Evolutionary conservation across 2,113 vertebrate species (phyloP).

Genomic region (Labeo rohita): DNA sequence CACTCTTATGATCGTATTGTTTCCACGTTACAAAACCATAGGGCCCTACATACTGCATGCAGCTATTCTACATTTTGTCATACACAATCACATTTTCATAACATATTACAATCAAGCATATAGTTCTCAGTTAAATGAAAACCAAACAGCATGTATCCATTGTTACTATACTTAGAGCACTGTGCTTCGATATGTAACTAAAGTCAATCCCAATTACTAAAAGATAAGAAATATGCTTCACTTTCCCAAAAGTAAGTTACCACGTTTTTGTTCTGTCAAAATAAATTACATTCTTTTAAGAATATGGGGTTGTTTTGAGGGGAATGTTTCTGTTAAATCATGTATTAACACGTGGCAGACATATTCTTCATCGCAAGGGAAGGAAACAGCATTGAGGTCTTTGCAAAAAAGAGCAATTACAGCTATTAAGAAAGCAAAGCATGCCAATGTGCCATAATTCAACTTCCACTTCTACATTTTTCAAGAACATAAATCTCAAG

Average conservation of each 20-base stretch:
- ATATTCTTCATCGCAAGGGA: conserved; percentile 55
- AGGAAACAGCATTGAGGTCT: conserved; percentile 54
- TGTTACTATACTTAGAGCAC: conserved; percentile 20
- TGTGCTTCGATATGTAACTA: conserved; percentile 22
- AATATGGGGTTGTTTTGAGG: conserved; percentile 43
- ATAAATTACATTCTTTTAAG: conserved; percentile 50
- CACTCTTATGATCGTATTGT: neutral
- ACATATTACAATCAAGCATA: conserved; percentile 10
- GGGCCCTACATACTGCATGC: neutral
- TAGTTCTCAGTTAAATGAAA: conserved; percentile 9
- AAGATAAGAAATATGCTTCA: conserved; percentile 51
- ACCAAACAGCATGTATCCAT: conserved; percentile 29
- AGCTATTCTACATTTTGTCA: neutral
- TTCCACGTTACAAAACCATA: neutral
- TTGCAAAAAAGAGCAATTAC: conserved; percentile 59
- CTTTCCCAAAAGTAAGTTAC: conserved; percentile 49
- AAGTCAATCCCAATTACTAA: conserved; percentile 34
- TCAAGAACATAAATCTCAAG: conserved; percentile 60
- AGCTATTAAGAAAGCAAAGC: conserved; percentile 62
- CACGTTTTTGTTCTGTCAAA: conserved; percentile 45
- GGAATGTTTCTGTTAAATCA: conserved; percentile 58
- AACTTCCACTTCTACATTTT: conserved; percentile 59
- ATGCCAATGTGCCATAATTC: conserved; percentile 62
- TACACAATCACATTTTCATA: conserved; percentile 33
- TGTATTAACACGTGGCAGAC: conserved; percentile 55